A percentile compares a stretch with the other conserved stretches of the same genome.
phyloP scores from a whole-genome alignment of 92 coral and sea anemone genomes.

The Parazoanthus darwini region DNA sequence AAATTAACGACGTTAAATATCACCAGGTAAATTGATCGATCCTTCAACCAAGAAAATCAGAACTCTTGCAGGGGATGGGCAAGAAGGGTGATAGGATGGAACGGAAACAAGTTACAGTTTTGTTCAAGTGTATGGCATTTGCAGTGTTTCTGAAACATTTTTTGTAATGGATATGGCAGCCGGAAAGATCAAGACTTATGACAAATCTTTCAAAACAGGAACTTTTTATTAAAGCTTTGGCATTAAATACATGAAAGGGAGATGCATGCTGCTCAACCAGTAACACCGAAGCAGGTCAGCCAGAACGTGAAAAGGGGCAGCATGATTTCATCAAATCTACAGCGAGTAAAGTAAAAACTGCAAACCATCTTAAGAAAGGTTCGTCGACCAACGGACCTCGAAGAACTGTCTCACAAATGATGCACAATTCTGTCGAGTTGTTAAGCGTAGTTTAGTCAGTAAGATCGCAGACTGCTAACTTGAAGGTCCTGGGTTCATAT shows the following conservation, averaged over 20 bases:
- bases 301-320: background rate
- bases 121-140: slow-evolving; percentile 24
- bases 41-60: slow-evolving; percentile 2
- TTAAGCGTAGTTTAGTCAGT: too few species aligned
- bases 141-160: slow-evolving; percentile 25
- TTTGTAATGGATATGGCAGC: slow-evolving; percentile 30
- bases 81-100: slow-evolving; percentile 5
- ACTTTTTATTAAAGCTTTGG: slow-evolving; percentile 9
- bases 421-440: background rate
- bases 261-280: background rate
- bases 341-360: background rate
- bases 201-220: background rate
- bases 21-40: background rate
- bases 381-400: background rate
- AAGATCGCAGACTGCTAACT: too few species aligned
- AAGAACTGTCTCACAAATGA: background rate
- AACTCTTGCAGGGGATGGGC: slow-evolving; percentile 24
- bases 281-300: background rate
- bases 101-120: slow-evolving; percentile 11
- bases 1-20: background rate
- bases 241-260: background rate
- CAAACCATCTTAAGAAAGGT: background rate
- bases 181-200: background rate
- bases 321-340: slow-evolving; percentile 30
- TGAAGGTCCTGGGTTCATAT: too few species aligned